Conservation (phyloP, 1,140 invertebrate species). For the Papilio helenus region DNA sequence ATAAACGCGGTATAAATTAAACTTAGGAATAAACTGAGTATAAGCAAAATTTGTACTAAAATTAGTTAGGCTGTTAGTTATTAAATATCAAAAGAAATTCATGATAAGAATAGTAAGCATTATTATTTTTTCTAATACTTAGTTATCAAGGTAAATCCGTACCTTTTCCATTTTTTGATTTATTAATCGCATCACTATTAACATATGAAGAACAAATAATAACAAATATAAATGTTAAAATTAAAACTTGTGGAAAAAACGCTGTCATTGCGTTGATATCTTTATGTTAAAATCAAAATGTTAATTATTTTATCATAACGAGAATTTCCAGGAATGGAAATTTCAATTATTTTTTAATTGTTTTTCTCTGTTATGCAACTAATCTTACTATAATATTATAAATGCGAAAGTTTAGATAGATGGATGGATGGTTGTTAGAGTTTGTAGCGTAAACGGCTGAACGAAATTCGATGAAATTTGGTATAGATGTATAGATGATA, state of each 20-base stretch:
- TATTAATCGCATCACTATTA: neutral
- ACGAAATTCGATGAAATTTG: too few species aligned
- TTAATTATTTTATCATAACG: neutral
- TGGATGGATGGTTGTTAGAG: too few species aligned
- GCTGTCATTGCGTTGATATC: neutral
- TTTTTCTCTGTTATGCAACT: neutral
- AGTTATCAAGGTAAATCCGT: neutral
- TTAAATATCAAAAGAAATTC: too few species aligned
- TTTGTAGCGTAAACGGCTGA: too few species aligned
- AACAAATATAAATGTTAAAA: constrained; percentile 2
- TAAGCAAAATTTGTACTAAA: too few species aligned
- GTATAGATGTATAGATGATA: too few species aligned
- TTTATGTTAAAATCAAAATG: neutral
- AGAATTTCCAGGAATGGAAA: neutral
- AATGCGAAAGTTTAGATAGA: too few species aligned
- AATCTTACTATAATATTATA: too few species aligned
- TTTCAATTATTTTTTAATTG: constrained; percentile 9
- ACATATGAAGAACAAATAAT: neutral
- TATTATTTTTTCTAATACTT: neutral
- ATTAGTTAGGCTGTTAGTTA: too few species aligned
- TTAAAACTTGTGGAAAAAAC: neutral
- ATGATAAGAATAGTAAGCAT: neutral
- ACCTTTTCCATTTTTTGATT: neutral
- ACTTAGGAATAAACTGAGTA: too few species aligned
- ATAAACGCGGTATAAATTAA: too few species aligned